A percentile compares a stretch with the other conserved stretches of the same genome.
phyloP scores from a whole-genome alignment of 1,140 invertebrate species.

The Drosophila lini region DNA sequence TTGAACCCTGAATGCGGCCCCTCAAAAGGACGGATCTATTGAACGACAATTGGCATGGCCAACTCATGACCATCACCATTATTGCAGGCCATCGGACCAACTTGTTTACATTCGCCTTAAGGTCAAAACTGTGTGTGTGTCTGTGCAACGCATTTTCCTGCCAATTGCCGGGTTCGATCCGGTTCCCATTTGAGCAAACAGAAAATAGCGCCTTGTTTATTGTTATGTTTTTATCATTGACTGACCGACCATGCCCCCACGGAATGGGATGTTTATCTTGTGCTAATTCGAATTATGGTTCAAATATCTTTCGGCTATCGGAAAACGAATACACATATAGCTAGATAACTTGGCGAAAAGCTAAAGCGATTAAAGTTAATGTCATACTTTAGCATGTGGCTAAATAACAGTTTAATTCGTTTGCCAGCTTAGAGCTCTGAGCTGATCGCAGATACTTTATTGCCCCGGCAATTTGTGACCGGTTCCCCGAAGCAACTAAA shows the following conservation, averaged over 20 bases:
- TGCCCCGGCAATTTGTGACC: constrained; percentile 41
- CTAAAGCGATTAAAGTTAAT: constrained; percentile 25
- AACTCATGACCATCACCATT: constrained; percentile 2
- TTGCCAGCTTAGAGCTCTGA: constrained; percentile 17
- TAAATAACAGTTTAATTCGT: constrained; percentile 27
- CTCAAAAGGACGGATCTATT: constrained; percentile 22
- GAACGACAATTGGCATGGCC: constrained; percentile 14
- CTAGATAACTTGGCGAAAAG: constrained; percentile 16
- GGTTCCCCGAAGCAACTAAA: constrained; percentile 17
- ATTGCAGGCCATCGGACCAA: constrained; percentile 9
- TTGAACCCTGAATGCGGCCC: constrained; percentile 40
- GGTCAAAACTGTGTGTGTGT: constrained; percentile 22
- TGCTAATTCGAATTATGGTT: constrained; percentile 48
- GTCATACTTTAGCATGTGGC: constrained; percentile 14
- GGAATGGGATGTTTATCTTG: constrained; percentile 40
- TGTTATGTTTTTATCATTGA: constrained; percentile 32
- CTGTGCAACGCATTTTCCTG: constrained; percentile 22
- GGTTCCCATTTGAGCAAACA: constrained; percentile 30
- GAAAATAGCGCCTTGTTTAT: constrained; percentile 21
- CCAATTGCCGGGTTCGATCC: constrained; percentile 40
- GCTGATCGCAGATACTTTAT: constrained; percentile 42
- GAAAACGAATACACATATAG: constrained; percentile 10
- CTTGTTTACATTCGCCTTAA: constrained; percentile 45
- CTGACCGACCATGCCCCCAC: constrained; percentile 12
- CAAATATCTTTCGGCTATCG: constrained; percentile 12